phyloP scores from a whole-genome alignment of 2,113 vertebrate species.

The Bungarus multicinctus region DNA sequence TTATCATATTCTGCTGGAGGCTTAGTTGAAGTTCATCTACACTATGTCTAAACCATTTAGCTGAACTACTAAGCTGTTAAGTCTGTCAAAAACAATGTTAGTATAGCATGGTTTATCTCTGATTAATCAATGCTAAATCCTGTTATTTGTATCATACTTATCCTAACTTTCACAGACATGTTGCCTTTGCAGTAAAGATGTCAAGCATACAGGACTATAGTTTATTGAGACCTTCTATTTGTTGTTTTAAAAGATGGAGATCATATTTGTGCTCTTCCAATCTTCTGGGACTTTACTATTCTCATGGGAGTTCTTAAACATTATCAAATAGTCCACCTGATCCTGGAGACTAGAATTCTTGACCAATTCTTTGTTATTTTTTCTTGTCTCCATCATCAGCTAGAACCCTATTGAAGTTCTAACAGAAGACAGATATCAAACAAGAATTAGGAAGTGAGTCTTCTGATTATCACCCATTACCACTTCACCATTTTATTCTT shows the following conservation, averaged over 20 bases:
- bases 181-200: not conserved
- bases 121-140: not conserved
- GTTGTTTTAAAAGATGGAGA: not conserved
- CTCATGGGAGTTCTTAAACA: not conserved
- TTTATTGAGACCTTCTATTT: not conserved
- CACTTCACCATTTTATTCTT: not conserved
- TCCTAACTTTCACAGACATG: not conserved
- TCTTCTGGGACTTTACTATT: not conserved
- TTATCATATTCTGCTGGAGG: not conserved
- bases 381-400: not conserved
- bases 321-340: not conserved
- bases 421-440: not conserved
- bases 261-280: not conserved
- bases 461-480: not conserved
- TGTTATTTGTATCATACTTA: not conserved
- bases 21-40: not conserved
- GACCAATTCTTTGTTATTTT: not conserved
- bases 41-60: not conserved
- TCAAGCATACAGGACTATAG: not conserved
- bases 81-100: not conserved
- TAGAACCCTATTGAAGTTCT: not conserved
- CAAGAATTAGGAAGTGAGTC: not conserved
- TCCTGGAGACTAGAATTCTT: not conserved
- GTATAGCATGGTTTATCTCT: not conserved
- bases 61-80: not conserved